Conservation (phyloP, 2,113 vertebrate genomes). For the Alethe castanea region DNA sequence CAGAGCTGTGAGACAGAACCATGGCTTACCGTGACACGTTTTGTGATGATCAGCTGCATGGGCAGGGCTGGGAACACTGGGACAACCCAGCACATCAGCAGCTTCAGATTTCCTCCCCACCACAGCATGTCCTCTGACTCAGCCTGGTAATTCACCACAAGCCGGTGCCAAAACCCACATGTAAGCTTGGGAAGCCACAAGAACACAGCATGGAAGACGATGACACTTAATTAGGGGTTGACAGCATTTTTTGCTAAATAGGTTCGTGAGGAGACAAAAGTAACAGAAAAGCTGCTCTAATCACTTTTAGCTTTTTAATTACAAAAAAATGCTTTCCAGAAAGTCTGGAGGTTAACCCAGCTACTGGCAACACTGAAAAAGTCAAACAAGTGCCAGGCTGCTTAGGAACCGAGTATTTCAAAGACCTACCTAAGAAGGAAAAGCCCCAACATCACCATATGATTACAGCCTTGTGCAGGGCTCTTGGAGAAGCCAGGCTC, state of each 20-base stretch:
- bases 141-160: neutral
- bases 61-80: rapidly evolving
- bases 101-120: neutral
- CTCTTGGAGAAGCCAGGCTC: neutral
- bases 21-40: rapidly evolving
- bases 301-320: conserved; percentile 9
- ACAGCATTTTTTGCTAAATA: neutral
- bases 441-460: neutral
- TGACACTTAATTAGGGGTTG: neutral
- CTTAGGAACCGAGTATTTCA: neutral
- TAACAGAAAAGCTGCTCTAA: neutral
- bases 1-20: neutral
- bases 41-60: rapidly evolving
- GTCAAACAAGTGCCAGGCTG: neutral
- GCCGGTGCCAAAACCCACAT: conserved; percentile 9
- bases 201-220: neutral
- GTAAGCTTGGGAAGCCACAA: conserved; percentile 8
- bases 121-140: neutral
- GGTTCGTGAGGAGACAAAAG: neutral
- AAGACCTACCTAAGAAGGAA: neutral
- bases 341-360: neutral
- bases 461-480: neutral
- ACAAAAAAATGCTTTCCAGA: neutral
- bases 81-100: rapidly evolving
- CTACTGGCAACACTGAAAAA: neutral